Evolutionary conservation across 2,797 vertebrate genomes (phyloP), one percentile per base, ranked within the genome.

Genomic region (Chaenodraco wilsoni): DNA sequence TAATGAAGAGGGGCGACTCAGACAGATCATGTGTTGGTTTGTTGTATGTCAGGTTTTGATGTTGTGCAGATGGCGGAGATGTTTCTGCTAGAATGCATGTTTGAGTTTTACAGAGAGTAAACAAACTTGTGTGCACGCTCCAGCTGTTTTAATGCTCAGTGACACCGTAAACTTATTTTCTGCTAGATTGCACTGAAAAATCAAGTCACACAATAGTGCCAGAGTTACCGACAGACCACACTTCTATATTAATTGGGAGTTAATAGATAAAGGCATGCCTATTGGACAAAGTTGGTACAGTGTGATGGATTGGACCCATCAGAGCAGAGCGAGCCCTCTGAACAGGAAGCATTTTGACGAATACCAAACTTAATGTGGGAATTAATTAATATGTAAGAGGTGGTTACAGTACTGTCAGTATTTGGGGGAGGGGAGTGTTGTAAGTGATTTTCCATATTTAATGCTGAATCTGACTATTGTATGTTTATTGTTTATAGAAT

Each of bases 1-100:
- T 85, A 84, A 89, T 86, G 78, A 87, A 85, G 74, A 64, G 61
- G 1, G 72, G 56, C 16, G 1, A 72, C 45, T 65, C 37, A 48
- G 61, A 64, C 16, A 52, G 51, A 49, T 60, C 19, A 48, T 61
- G 62, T 37, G 55, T 46, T 41, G 54, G 46, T 50, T 7, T 17
- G 21, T 65, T 54, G n/a, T 15, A 19, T 31, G 69, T 51, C 33
- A 13, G 40, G 49, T n/a, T 43, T 43, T 13, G 13, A 52, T 27
- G 17, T 55, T 21, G 23, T 27, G 33, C 43, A 12, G 31, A 55
- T 21, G 6, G 27, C 27, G 9, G 14, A 0, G 48, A 60, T 65
- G 4, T 3, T 31, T 70, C 31, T 45, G 59, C 59, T 68, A 15
- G 6, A 43, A 17, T 14, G 50, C 21, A 43, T 17, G 14, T 67